Conservation (phyloP, 2,888 invertebrate genomes). For the Entomobrya proxima region DNA sequence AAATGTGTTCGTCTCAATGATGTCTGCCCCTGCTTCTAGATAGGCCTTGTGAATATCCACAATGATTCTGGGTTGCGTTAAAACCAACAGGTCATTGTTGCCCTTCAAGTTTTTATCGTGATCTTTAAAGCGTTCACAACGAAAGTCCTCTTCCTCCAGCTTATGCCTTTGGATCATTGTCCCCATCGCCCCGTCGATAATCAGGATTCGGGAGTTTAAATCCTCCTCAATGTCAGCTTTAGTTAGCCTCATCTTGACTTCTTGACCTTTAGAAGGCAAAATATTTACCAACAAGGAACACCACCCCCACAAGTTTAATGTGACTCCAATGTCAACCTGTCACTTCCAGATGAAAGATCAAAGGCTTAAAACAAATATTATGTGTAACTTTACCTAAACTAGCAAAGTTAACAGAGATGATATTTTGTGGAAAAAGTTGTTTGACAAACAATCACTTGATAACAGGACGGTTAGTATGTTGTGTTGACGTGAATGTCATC, state of each 20-base stretch:
- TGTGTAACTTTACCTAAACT: too few species aligned
- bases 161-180: constrained; percentile 80
- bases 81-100: constrained; percentile 80
- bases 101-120: constrained; percentile 79
- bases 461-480: too few species aligned
- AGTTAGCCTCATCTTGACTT: constrained; percentile 58
- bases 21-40: constrained; percentile 80
- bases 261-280: too few species aligned
- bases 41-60: constrained; percentile 79
- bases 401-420: too few species aligned
- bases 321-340: neutral
- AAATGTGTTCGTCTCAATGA: constrained; percentile 81
- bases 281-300: too few species aligned
- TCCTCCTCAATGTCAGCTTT: constrained; percentile 69
- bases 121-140: constrained; percentile 78
- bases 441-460: too few species aligned
- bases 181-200: constrained; percentile 82
- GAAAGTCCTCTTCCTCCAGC: constrained; percentile 80
- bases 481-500: too few species aligned
- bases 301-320: neutral
- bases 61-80: constrained; percentile 80
- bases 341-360: too few species aligned
- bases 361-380: too few species aligned
- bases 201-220: constrained; percentile 78
- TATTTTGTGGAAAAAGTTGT: too few species aligned